phyloP scores from a whole-genome alignment of 2,888 invertebrate genomes.

The Formica aserva region DNA sequence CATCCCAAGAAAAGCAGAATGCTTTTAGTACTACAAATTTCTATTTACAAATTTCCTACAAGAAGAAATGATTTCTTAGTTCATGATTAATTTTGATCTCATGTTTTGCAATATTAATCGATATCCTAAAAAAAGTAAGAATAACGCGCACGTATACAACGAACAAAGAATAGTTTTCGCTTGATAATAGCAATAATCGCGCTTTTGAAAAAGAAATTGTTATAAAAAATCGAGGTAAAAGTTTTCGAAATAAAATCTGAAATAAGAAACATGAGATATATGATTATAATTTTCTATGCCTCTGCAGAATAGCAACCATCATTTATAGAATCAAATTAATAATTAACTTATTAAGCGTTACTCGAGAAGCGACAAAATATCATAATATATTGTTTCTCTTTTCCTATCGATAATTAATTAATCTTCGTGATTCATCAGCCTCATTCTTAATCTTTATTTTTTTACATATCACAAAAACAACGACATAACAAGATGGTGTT shows the following conservation, averaged over 20 bases:
- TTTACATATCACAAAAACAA: not conserved
- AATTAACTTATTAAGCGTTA: not conserved
- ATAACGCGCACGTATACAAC: not conserved
- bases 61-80: not conserved
- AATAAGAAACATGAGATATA: not conserved
- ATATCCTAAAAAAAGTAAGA: not conserved
- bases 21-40: not conserved
- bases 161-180: not conserved
- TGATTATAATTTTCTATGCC: not conserved
- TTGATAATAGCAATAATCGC: constrained; percentile 23
- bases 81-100: not conserved
- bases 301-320: not conserved
- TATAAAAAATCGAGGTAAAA: not conserved
- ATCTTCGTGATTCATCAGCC: not conserved
- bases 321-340: not conserved
- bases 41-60: not conserved
- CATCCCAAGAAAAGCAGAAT: not conserved
- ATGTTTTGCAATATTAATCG: not conserved
- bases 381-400: constrained; percentile 5
- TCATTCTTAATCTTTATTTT: not conserved
- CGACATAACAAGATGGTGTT: not conserved
- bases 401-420: not conserved
- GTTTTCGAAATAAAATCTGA: not conserved
- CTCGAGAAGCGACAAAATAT: not conserved
- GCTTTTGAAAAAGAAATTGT: constrained; percentile 15